Conservation (phyloP, 2,797 vertebrate genomes). For the Tauraco hartlaubi region DNA sequence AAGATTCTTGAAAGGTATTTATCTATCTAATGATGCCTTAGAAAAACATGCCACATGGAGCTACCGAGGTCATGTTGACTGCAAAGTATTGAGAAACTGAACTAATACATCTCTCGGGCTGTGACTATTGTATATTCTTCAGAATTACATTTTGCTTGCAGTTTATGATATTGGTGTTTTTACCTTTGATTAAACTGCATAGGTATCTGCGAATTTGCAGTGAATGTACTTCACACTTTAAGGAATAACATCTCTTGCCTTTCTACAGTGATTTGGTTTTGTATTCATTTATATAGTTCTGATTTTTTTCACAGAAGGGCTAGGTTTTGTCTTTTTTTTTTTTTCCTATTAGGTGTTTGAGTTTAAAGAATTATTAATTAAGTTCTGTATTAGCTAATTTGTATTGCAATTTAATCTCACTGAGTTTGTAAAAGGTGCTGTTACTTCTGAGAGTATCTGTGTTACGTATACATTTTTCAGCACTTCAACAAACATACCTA, state of each 20-base stretch:
- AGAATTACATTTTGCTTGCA: neutral
- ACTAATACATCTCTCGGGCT: neutral
- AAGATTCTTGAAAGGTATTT: neutral
- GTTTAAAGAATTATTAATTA: slow-evolving; percentile 8
- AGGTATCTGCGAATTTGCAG: neutral
- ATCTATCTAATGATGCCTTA: neutral
- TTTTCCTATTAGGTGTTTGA: neutral
- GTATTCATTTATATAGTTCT: neutral
- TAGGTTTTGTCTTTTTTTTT: neutral
- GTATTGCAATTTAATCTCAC: neutral
- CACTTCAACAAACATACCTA: neutral
- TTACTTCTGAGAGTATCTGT: neutral
- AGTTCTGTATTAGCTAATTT: slow-evolving; percentile 21
- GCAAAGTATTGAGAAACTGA: neutral
- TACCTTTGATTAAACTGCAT: neutral
- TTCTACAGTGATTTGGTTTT: neutral
- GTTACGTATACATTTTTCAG: neutral
- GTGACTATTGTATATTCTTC: neutral
- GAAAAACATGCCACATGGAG: neutral
- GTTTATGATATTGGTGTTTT: neutral
- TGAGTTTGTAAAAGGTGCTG: neutral
- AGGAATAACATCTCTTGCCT: neutral
- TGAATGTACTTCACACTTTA: neutral
- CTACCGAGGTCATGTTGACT: neutral
- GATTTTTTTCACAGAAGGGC: neutral